A percentile compares a stretch with the other conserved stretches of the same genome.
Conservation (phyloP, 2,888 invertebrate genomes). For the Drosophila neonasuta region DNA sequence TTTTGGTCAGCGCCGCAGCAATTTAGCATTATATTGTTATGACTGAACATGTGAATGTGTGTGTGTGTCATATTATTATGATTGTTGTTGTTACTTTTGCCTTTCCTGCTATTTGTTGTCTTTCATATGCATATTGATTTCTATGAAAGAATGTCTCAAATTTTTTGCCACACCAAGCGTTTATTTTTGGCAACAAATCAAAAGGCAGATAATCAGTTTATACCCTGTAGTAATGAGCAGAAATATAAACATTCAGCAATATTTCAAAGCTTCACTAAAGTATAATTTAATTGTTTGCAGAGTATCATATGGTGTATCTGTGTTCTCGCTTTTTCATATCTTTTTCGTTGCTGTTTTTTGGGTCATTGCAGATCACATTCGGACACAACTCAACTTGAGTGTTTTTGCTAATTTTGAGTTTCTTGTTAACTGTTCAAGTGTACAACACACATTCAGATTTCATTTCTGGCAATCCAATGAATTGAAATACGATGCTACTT, state of each 20-base stretch:
- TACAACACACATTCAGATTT: slow-evolving; percentile 4
- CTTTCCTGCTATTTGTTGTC: not conserved
- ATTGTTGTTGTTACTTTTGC: slow-evolving; percentile 24
- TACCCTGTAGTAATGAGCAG: slow-evolving; percentile 2
- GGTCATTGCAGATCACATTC: slow-evolving; percentile 17
- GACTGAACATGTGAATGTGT: slow-evolving; percentile 13
- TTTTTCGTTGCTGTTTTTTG: not conserved
- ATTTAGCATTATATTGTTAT: slow-evolving; percentile 56
- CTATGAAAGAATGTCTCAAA: slow-evolving; percentile 55
- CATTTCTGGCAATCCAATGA: not conserved
- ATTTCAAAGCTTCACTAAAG: not conserved
- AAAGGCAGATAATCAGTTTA: not conserved
- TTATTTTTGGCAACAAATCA: slow-evolving; percentile 13
- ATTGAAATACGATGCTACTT: not conserved
- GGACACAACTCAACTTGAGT: not conserved
- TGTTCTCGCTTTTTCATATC: not conserved
- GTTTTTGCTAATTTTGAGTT: slow-evolving; percentile 12
- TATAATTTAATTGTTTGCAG: not conserved
- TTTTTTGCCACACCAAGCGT: slow-evolving; percentile 14
- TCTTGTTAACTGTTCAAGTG: slow-evolving; percentile 13
- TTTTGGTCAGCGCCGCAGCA: slow-evolving; percentile 38
- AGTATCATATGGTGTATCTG: not conserved
- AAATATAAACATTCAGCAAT: not conserved
- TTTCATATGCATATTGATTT: slow-evolving; percentile 55
- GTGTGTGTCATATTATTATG: slow-evolving; percentile 22